phyloP scores from a whole-genome alignment of 2,888 invertebrate genomes.

The Chloroclysta siterata region DNA sequence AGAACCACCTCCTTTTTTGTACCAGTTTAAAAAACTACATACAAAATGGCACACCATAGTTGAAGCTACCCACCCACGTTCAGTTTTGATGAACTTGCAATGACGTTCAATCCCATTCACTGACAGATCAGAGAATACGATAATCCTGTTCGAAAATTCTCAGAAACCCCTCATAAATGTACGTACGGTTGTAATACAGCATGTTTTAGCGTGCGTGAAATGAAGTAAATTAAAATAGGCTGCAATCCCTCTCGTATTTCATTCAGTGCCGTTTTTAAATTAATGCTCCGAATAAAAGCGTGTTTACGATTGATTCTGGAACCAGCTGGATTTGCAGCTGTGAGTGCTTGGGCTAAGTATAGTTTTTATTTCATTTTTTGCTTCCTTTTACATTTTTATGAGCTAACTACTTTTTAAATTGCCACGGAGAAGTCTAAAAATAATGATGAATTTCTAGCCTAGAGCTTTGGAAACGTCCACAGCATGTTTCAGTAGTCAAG shows the following conservation, averaged over 20 bases:
- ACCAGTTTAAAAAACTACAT: too few species aligned
- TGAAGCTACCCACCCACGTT: not conserved
- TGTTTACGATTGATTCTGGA: conserved; percentile 31
- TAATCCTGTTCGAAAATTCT: too few species aligned
- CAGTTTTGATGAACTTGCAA: not conserved
- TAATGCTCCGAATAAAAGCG: conserved; percentile 24
- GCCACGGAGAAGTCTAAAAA: conserved; percentile 1
- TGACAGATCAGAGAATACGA: not conserved
- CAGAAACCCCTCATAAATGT: not conserved
- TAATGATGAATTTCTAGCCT: not conserved
- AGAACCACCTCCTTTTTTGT: too few species aligned
- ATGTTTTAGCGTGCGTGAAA: conserved; percentile 11
- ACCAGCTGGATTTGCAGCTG: conserved; percentile 37
- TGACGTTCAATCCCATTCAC: too few species aligned
- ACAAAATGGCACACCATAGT: not conserved
- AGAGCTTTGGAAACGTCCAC: not conserved
- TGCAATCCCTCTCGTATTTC: conserved; percentile 18
- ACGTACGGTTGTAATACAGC: not conserved
- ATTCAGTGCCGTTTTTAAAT: conserved; percentile 28
- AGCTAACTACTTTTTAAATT: conserved; percentile 5
- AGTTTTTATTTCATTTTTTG: conserved; percentile 14
- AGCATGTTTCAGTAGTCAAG: too few species aligned
- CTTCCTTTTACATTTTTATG: conserved; percentile 18
- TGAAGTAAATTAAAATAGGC: conserved; percentile 18
- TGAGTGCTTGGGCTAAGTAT: conserved; percentile 24